Evolutionary conservation across 2,888 invertebrate genomes (phyloP).

Genomic region (Erannis defoliaria): DNA sequence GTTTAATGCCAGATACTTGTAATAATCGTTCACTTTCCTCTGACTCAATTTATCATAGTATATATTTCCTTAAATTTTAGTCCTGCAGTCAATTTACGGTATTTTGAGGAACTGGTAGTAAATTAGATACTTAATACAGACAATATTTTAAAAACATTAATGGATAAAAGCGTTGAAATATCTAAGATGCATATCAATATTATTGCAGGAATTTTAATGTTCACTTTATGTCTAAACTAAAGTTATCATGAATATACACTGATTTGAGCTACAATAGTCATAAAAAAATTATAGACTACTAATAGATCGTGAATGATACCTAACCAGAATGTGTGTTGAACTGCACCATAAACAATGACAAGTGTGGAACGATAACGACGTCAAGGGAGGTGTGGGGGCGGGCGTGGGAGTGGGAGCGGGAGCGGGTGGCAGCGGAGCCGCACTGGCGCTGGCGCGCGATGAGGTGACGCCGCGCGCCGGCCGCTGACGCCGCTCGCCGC

Average conservation of each 20-base stretch:
- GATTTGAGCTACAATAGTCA: conserved; percentile 8
- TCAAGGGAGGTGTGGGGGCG: conserved; percentile 49
- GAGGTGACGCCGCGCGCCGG: conserved; percentile 83
- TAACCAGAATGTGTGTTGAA: conserved; percentile 36
- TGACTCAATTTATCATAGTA: conserved; percentile 35
- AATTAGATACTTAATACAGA: neutral
- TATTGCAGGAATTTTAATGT: neutral
- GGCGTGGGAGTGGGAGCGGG: conserved; percentile 44
- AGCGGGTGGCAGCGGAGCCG: conserved; percentile 46
- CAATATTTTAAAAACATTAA: neutral
- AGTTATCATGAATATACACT: conserved; percentile 17
- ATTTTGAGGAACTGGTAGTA: neutral
- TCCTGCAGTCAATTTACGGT: neutral
- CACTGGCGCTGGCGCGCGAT: conserved; percentile 61
- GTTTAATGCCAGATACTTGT: conserved; percentile 57
- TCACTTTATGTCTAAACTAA: neutral
- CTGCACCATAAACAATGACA: conserved; percentile 49
- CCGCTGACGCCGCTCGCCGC: conserved; percentile 82
- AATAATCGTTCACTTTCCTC: conserved; percentile 50
- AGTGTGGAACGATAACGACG: conserved; percentile 53
- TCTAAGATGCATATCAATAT: neutral
- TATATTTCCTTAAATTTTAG: conserved; percentile 2
- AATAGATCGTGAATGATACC: conserved; percentile 16
- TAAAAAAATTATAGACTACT: conserved; percentile 4
- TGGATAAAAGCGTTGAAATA: conserved; percentile 36